Base-by-base conservation (phyloP, 2,113 vertebrate species). In the Lontra canadensis region DNA sequence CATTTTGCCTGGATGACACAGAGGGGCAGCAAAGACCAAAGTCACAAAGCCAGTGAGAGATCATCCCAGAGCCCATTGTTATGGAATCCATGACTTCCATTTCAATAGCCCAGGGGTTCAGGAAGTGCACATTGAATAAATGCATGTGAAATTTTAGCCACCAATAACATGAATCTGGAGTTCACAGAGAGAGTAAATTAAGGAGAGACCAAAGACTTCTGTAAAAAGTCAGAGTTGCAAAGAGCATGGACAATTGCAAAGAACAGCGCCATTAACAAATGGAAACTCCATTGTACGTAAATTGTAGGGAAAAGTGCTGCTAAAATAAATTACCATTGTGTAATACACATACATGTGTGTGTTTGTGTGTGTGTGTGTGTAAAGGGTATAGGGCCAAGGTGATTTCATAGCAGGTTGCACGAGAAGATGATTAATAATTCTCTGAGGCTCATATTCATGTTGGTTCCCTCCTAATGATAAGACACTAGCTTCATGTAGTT, bases 341-440 rank as follows among this genome's bases (percentile, higher is more conserved):
- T 34, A 67, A 34, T 17, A 76, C 25, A 34, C 31, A 15, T 26
- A 21, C 4, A 29, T 1, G 3, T 63, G 21, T 39, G 69, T 42
- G 20, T 23, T 9, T 44, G 71, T 25, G 71, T 26, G 71, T 25
- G 55, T 7, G 42, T 1, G 10, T 34, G 71, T 42, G 39, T 47
- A 31, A 49, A 57, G 29, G 14, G 10, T 34, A 80, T 1, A 52
- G 29, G 29, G 18, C 26, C 63, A 55, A 80, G 31, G 42, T 76
- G 31, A 83, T 55, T 90, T 92, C 36, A 78, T 49, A 82, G 55
- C 14, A 73, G 92, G 36, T 15, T 55, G 44, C 13, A 52, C 52
- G 26, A 63, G 74, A 90, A 90, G 90, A 65, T 39, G 36, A 95
- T 44, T n/a, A 80, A 47, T n/a, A 21, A 34, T 65, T 59, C 81